These are phyloP conservation scores for Zaprionus kolodkinae DNA, from an alignment of 1,140 invertebrate genomes.

Conservation along the genomic window DNA sequence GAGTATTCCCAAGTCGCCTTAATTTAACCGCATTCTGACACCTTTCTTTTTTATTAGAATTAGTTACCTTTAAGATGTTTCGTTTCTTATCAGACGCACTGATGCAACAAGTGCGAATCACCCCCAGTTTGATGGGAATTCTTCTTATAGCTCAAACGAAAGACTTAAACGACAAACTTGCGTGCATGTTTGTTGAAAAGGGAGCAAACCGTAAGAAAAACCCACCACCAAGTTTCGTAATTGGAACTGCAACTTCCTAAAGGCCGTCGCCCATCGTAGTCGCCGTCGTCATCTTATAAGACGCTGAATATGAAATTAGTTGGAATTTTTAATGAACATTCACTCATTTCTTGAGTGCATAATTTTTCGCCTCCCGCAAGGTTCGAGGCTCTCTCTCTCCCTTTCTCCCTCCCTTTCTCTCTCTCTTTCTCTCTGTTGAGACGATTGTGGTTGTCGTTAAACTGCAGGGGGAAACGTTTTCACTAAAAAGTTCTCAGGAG, in stretches of 20 bases:
- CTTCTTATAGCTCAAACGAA: constrained; percentile 47
- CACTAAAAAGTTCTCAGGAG: constrained; percentile 74
- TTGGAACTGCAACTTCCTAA: constrained; percentile 75
- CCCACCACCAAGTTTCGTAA: constrained; percentile 71
- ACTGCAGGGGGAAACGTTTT: constrained; percentile 34
- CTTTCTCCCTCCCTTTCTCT: constrained; percentile 20
- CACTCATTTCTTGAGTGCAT: constrained; percentile 52
- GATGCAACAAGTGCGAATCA: constrained; percentile 54
- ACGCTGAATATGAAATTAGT: constrained; percentile 81
- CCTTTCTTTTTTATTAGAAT: constrained; percentile 22
- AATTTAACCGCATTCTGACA: neutral
- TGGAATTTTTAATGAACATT: constrained; percentile 80
- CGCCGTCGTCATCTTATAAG: constrained; percentile 67
- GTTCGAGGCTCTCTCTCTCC: constrained; percentile 17
- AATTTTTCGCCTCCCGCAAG: constrained; percentile 26
- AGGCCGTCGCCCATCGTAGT: constrained; percentile 39
- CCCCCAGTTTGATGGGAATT: constrained; percentile 26
- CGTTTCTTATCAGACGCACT: constrained; percentile 66
- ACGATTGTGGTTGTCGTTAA: constrained; percentile 60
- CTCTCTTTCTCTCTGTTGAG: constrained; percentile 2
- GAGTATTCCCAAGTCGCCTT: neutral
- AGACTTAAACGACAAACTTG: constrained; percentile 77
- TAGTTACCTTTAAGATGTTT: neutral
- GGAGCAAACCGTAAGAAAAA: constrained; percentile 32
- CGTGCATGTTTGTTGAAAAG: constrained; percentile 46